Percentiles rank a stretch among this genome's conserved stretches.
These are phyloP conservation scores for Heterodera carotae DNA, from an alignment of 1,140 invertebrate genomes.

Conservation along the genomic window DNA sequence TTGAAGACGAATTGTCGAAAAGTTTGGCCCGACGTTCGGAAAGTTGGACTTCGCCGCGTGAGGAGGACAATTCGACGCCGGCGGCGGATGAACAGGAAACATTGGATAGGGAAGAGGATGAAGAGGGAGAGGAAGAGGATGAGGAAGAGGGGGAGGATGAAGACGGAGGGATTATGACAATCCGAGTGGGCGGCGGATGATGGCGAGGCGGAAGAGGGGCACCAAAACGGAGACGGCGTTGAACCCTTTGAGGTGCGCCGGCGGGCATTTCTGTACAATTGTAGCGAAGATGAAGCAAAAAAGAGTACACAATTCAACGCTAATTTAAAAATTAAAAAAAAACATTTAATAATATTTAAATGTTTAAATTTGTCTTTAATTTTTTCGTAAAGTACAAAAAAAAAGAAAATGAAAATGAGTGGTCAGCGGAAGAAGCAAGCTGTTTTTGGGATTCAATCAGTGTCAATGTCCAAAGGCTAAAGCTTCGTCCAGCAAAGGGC, in stretches of 20 bases:
- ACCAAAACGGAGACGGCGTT: background rate
- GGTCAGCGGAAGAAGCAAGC: background rate
- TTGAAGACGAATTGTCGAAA: background rate
- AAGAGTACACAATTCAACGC: too few species aligned
- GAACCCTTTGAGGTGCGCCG: background rate
- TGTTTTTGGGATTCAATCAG: background rate
- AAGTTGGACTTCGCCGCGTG: too few species aligned
- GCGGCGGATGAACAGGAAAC: slow-evolving; percentile 10
- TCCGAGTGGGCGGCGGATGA: background rate
- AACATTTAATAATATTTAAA: too few species aligned
- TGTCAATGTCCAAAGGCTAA: background rate
- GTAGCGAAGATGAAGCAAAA: too few species aligned
- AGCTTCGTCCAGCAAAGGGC: background rate
- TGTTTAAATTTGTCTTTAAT: too few species aligned
- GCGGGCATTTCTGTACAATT: too few species aligned
- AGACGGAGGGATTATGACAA: slow-evolving; percentile 22
- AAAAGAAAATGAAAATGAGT: background rate
- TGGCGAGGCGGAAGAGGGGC: background rate
- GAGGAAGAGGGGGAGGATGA: background rate
- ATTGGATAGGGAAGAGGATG: slow-evolving; percentile 17
- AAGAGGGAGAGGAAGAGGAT: slow-evolving; percentile 3
- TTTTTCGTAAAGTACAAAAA: background rate
- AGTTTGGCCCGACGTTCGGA: slow-evolving; percentile 7
- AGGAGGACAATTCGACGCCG: background rate
- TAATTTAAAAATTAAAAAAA: too few species aligned